Conservation (phyloP, 2,113 vertebrate species). For the Sterna hirundo region DNA sequence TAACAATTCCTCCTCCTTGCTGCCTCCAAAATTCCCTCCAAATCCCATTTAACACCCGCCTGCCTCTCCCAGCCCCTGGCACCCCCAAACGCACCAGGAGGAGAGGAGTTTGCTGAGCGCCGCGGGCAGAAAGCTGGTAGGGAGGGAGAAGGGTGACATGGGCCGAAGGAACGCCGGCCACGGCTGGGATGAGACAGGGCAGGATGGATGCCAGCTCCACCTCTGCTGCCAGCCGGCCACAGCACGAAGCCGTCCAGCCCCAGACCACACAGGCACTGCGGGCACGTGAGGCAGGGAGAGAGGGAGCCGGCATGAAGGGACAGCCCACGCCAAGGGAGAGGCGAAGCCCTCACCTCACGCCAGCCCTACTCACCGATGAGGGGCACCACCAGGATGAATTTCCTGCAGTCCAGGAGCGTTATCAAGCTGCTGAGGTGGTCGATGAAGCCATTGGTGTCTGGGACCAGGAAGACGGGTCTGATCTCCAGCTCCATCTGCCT, state of each 20-base stretch:
- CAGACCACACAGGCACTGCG: neutral
- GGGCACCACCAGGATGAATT: constrained; percentile 94
- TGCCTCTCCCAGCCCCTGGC: constrained; percentile 9
- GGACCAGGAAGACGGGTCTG: constrained; percentile 91
- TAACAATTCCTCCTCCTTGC: constrained; percentile 71
- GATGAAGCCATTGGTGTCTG: constrained; percentile 97
- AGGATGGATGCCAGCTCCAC: neutral
- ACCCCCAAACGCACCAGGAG: neutral
- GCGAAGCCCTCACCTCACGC: neutral
- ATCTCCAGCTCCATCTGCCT: constrained; percentile 95
- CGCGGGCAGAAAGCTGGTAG: neutral
- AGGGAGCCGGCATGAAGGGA: neutral
- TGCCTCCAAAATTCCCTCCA: constrained; percentile 64
- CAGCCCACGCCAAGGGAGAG: neutral
- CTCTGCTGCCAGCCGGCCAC: neutral
- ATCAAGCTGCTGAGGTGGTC: constrained; percentile 89
- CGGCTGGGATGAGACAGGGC: neutral
- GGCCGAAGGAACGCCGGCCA: neutral
- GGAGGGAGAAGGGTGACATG: neutral
- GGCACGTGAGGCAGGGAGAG: neutral
- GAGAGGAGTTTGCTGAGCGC: neutral
- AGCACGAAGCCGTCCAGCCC: neutral
- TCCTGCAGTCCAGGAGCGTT: constrained; percentile 85
- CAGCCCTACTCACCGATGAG: constrained; percentile 87
- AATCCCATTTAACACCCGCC: constrained; percentile 64